Evolutionary conservation across 2,113 vertebrate genomes (phyloP), one percentile per base, ranked within the genome.

Genomic region (Calyptomena viridis): DNA sequence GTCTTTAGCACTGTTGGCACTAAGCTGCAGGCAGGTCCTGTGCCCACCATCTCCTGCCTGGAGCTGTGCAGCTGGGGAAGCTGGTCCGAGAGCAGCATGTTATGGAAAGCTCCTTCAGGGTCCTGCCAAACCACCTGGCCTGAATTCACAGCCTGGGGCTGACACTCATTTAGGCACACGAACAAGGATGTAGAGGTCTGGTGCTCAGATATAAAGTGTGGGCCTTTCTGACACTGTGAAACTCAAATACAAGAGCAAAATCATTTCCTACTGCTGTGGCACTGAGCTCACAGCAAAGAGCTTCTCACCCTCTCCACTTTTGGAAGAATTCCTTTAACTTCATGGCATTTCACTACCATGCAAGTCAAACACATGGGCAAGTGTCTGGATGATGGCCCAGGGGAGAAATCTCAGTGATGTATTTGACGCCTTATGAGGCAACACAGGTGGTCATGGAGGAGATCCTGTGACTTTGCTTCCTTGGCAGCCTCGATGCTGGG

Each of bases 61-160:
- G 40, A 56, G 64, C 49, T 0, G 0, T 6, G 11, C 35, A 84
- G 40, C 63, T 0, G 4, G 69, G 35, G 44, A 55, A 47, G 44
- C 19, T 56, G 42, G 6, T 20, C 80, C 17, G 11, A 73, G 72
- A 80, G 39, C 56, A 82, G 35, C 66, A 9, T 0, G 4, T 56
- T 56, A 24, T 12, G 13, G 44, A 50, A 77, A 93, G 25, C 46
- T 79, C 49, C 46, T 72, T 50, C 71, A 80, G 46, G 23, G 31
- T 33, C 42, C 87, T 71, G 60, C 80, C 69, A 89, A 71, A 60
- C 44, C 22, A 4, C 23, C 12, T 46, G 42, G 53, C 31, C 25
- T 66, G 59, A 91, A 50, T 27, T 79, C 63, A 42, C 7, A 39
- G 52, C 75, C 84, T 39, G 42, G n/a, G 74, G 74, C 74, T 84